Percentiles rank a stretch among this genome's conserved stretches.
Evolutionary conservation across 2,888 invertebrate species (phyloP).

Genomic region (Limnephilus lunatus): DNA sequence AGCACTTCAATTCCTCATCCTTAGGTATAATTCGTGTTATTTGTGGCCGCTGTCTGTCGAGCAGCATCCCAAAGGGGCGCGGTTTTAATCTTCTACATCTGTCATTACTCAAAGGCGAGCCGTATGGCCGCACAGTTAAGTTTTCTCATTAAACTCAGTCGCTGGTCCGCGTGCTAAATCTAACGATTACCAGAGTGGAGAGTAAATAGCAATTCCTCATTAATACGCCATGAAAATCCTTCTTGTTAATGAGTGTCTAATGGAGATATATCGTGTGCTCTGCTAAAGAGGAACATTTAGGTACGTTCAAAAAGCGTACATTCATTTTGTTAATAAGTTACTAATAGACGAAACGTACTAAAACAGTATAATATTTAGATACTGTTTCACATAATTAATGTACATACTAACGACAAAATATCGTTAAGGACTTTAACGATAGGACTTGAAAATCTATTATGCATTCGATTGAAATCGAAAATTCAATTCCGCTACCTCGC

Average conservation of each 20-base stretch:
- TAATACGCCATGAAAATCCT: not conserved
- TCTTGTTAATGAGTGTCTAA: not conserved
- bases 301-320: not conserved
- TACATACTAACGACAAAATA: too few species aligned
- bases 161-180: not conserved
- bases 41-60: not conserved
- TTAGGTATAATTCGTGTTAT: not conserved
- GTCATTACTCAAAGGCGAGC: conserved; percentile 55
- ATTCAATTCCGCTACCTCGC: too few species aligned
- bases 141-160: conserved; percentile 44
- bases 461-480: too few species aligned
- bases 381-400: too few species aligned
- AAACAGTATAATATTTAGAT: too few species aligned
- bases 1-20: not conserved
- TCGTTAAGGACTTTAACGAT: too few species aligned
- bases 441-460: too few species aligned
- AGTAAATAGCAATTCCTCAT: not conserved
- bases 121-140: conserved; percentile 39
- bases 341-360: too few species aligned
- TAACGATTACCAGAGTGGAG: not conserved
- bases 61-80: conserved; percentile 50
- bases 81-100: conserved; percentile 62
- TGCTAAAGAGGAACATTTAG: not conserved
- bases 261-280: not conserved
- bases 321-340: not conserved